phyloP scores from a whole-genome alignment of 2,888 invertebrate genomes.

The Heteromyza rotundicornis region DNA sequence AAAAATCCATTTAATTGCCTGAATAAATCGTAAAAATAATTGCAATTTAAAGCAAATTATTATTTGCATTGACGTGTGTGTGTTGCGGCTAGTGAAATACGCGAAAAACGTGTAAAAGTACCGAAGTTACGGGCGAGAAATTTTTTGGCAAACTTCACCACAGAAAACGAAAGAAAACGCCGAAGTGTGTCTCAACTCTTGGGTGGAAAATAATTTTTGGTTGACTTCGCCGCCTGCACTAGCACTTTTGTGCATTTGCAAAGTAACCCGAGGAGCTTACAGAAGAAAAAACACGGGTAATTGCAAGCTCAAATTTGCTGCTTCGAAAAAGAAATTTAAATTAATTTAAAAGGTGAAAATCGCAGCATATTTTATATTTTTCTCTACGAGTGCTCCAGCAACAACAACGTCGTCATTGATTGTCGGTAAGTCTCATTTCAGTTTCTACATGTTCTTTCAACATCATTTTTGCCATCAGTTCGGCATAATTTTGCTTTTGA shows the following conservation, averaged over 20 bases:
- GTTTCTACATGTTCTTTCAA: too few relatives aligned
- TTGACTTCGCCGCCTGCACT: too few relatives aligned
- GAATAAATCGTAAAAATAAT: conserved; percentile 21
- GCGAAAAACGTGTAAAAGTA: conserved; percentile 10
- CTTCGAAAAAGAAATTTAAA: not conserved
- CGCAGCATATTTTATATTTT: not conserved
- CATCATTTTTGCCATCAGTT: conserved; percentile 30
- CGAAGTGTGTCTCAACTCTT: not conserved
- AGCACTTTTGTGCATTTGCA: too few relatives aligned
- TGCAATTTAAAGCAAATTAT: conserved; percentile 2
- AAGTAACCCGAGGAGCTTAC: not conserved
- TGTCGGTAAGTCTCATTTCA: conserved; percentile 16
- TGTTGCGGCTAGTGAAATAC: conserved; percentile 14
- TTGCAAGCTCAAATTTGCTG: not conserved
- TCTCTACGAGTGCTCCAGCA: not conserved
- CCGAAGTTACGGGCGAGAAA: not conserved
- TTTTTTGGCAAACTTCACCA: too few relatives aligned
- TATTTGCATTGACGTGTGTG: conserved; percentile 9
- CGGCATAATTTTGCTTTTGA: too few relatives aligned
- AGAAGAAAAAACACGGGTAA: not conserved
- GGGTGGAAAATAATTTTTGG: too few relatives aligned
- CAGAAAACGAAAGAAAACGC: not conserved
- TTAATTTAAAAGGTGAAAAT: not conserved
- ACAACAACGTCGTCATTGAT: conserved; percentile 15
- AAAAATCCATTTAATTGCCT: conserved; percentile 19